A percentile compares a stretch with the other conserved stretches of the same genome.
These are phyloP conservation scores for Lanius collurio DNA, from an alignment of 2,113 vertebrate species.

Conservation along the genomic window DNA sequence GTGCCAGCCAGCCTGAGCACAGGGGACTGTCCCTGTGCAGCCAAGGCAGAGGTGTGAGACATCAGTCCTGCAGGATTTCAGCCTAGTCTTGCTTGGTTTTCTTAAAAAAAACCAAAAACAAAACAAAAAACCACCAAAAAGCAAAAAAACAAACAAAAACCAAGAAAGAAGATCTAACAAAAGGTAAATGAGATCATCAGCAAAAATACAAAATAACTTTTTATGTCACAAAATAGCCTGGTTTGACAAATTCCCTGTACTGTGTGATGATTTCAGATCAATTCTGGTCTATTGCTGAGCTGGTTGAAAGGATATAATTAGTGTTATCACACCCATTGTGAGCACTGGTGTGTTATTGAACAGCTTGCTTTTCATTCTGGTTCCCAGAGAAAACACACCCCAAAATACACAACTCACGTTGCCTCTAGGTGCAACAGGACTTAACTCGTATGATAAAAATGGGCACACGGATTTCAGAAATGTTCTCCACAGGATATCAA, in stretches of 20 bases:
- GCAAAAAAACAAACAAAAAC: not conserved
- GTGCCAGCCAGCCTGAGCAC: not conserved
- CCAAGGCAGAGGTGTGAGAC: not conserved
- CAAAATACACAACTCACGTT: not conserved
- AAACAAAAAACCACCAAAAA: not conserved
- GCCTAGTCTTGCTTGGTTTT: not conserved
- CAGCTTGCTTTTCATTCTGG: not conserved
- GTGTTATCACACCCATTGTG: not conserved
- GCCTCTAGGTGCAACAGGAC: not conserved
- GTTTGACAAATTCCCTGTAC: not conserved
- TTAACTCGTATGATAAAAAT: not conserved
- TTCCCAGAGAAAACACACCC: not conserved
- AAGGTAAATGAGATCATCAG: not conserved
- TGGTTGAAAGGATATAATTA: not conserved
- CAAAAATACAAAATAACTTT: not conserved
- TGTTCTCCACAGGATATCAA: not conserved
- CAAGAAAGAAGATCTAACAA: not conserved
- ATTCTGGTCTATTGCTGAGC: not conserved
- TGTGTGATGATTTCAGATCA: not conserved
- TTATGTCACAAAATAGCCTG: not conserved
- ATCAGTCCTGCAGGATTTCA: not conserved
- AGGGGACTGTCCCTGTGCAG: not conserved
- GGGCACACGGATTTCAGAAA: not conserved
- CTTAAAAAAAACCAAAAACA: not conserved
- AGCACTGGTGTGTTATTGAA: not conserved